Evolutionary conservation across 2,888 invertebrate genomes (phyloP).

Genomic region (Pollenia griseotomentosa): DNA sequence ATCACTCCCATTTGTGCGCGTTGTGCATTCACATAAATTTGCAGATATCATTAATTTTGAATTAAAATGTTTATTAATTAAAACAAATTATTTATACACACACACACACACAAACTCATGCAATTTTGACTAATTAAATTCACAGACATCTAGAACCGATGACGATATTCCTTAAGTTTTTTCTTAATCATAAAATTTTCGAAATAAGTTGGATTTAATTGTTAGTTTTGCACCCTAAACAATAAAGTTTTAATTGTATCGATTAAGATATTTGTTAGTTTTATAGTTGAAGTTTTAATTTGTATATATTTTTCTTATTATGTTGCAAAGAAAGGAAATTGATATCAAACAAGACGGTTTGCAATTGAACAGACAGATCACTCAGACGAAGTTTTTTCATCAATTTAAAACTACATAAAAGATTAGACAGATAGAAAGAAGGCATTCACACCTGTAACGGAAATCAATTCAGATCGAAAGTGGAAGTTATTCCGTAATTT

Average conservation of each 20-base stretch:
- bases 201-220: constrained; percentile 3
- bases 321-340: too few species aligned
- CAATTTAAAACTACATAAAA: too few species aligned
- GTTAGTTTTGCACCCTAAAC: background rate
- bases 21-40: constrained; percentile 41
- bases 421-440: too few species aligned
- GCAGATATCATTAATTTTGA: constrained; percentile 46
- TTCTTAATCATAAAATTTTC: constrained; percentile 25
- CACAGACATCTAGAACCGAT: constrained; percentile 37
- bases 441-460: too few species aligned
- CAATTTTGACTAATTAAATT: constrained; percentile 32
- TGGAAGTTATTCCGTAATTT: too few species aligned
- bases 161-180: constrained; percentile 39
- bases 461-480: too few species aligned
- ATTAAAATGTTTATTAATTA: constrained; percentile 59
- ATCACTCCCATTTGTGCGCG: constrained; percentile 27
- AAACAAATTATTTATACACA: constrained; percentile 43
- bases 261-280: background rate
- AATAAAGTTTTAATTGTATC: too few species aligned
- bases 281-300: too few species aligned
- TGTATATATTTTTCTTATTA: too few species aligned
- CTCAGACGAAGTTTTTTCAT: too few species aligned
- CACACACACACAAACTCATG: background rate
- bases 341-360: too few species aligned
- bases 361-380: too few species aligned